Percentiles rank a stretch among this genome's conserved stretches.
These are phyloP conservation scores for Deilephila elpenor DNA, from an alignment of 2,888 invertebrate species.

Conservation along the genomic window DNA sequence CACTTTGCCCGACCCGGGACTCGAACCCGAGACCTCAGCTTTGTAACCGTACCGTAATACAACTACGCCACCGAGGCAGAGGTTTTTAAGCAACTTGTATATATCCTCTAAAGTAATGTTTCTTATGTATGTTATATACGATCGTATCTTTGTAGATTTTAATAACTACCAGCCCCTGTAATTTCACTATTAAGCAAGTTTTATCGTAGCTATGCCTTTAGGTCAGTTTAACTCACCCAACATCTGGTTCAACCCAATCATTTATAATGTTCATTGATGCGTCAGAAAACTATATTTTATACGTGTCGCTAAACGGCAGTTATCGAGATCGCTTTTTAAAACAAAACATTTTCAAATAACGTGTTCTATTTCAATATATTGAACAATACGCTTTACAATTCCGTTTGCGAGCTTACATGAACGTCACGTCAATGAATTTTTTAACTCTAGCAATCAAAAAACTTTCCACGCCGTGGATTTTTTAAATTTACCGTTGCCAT, in stretches of 20 bases:
- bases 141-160: too few relatives aligned
- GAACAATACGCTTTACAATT: constrained; percentile 9
- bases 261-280: not conserved
- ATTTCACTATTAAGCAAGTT: too few relatives aligned
- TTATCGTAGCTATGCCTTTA: too few relatives aligned
- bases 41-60: too few relatives aligned
- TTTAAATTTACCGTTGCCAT: not conserved
- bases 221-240: too few relatives aligned
- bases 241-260: not conserved
- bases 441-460: not conserved
- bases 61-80: too few relatives aligned
- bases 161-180: too few relatives aligned
- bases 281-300: not conserved
- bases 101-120: too few relatives aligned
- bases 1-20: too few relatives aligned
- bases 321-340: not conserved
- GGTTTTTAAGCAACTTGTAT: too few relatives aligned
- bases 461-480: not conserved
- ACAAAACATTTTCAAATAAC: not conserved
- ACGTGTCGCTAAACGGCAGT: not conserved
- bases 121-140: too few relatives aligned
- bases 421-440: not conserved
- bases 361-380: not conserved
- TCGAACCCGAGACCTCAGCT: too few relatives aligned
- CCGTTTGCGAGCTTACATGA: not conserved